A percentile compares a stretch with the other conserved stretches of the same genome.
Evolutionary conservation across 2,113 vertebrate species (phyloP).

Genomic region (Smithornis capensis): DNA sequence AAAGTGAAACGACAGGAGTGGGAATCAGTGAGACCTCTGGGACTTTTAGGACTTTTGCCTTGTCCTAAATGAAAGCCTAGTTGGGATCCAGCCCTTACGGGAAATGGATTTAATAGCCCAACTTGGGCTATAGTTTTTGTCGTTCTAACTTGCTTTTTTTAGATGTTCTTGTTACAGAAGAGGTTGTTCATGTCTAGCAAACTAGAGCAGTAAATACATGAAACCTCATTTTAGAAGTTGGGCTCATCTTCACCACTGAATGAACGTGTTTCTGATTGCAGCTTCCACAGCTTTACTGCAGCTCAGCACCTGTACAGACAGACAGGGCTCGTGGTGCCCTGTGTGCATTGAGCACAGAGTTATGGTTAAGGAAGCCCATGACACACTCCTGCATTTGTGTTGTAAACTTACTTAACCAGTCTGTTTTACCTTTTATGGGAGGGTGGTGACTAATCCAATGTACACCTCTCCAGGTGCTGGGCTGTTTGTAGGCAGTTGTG

Average conservation of each 20-base stretch:
- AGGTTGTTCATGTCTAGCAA: not conserved
- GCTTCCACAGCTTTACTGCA: accelerated
- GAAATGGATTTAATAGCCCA: not conserved
- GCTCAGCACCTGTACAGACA: accelerated
- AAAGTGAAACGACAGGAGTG: accelerated
- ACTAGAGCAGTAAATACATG: not conserved
- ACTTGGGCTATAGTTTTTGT: not conserved
- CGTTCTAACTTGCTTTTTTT: not conserved
- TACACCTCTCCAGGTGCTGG: not conserved
- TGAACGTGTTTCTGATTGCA: not conserved
- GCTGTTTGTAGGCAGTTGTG: not conserved
- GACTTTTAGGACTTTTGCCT: not conserved
- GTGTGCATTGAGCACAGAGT: not conserved
- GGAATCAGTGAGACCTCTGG: not conserved
- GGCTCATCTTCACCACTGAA: not conserved
- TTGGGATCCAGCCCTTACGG: not conserved
- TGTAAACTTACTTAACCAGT: not conserved
- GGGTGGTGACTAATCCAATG: not conserved
- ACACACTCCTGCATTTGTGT: not conserved
- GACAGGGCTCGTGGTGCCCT: not conserved
- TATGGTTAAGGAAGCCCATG: not conserved
- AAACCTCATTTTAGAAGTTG: not conserved
- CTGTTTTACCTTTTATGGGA: not conserved
- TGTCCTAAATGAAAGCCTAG: not conserved
- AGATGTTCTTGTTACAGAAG: not conserved